phyloP scores from a whole-genome alignment of 2,888 invertebrate genomes.

The Polylopha cassiicola region DNA sequence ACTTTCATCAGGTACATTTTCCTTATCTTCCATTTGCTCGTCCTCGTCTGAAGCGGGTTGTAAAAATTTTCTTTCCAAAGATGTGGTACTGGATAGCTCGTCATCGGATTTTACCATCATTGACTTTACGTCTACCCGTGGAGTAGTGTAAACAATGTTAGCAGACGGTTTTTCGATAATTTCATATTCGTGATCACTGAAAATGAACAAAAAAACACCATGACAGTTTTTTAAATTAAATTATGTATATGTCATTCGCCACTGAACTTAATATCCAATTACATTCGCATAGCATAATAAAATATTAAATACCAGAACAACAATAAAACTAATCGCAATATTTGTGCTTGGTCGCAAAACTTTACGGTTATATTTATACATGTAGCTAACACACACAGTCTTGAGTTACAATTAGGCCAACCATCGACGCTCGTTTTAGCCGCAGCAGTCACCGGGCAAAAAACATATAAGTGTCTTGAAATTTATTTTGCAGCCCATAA shows the following conservation, averaged over 20 bases:
- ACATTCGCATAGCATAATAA: slow-evolving; percentile 37
- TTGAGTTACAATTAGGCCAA: slow-evolving; percentile 73
- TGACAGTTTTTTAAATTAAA: neutral
- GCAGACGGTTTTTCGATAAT: slow-evolving; percentile 85
- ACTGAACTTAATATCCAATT: too few relatives aligned
- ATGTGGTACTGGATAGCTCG: slow-evolving; percentile 71
- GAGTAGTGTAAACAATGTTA: slow-evolving; percentile 57
- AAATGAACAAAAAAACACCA: slow-evolving; percentile 44
- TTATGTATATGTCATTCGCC: too few relatives aligned
- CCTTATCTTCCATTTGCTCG: slow-evolving; percentile 55
- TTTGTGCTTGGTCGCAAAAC: slow-evolving; percentile 44
- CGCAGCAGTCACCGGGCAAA: slow-evolving; percentile 66
- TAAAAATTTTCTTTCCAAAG: slow-evolving; percentile 66
- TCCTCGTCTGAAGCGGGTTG: slow-evolving; percentile 72
- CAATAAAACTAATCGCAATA: slow-evolving; percentile 47
- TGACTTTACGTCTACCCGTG: slow-evolving; percentile 56
- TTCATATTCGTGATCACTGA: slow-evolving; percentile 95
- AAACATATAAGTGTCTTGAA: slow-evolving; percentile 41
- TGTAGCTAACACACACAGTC: slow-evolving; percentile 42
- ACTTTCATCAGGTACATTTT: slow-evolving; percentile 41
- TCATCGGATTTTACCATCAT: slow-evolving; percentile 63
- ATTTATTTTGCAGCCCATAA: slow-evolving; percentile 54
- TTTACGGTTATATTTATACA: slow-evolving; percentile 66
- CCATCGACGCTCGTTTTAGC: slow-evolving; percentile 72
- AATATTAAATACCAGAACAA: slow-evolving; percentile 27